A percentile compares a stretch with the other conserved stretches of the same genome.
These are phyloP conservation scores for Cerastis leucographa DNA, from an alignment of 2,888 invertebrate genomes.

Conservation along the genomic window DNA sequence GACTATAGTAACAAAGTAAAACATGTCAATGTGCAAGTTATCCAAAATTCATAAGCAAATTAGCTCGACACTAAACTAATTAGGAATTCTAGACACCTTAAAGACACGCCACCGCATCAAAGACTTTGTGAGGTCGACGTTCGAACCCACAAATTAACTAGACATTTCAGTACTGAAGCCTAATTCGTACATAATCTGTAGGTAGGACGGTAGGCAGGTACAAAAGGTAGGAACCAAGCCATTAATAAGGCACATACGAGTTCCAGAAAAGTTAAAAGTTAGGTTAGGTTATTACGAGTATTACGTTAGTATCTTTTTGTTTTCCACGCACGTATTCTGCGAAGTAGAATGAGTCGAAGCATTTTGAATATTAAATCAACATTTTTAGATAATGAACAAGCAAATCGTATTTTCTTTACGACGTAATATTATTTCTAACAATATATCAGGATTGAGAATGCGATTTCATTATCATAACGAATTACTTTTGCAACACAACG, in stretches of 20 bases:
- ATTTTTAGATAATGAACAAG: background rate
- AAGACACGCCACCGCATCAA: constrained; percentile 70
- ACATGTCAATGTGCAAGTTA: constrained; percentile 15
- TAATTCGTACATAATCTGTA: constrained; percentile 14
- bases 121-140: constrained; percentile 58
- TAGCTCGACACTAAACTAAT: constrained; percentile 63
- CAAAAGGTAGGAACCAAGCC: background rate
- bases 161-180: constrained; percentile 47
- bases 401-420: background rate
- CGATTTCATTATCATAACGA: background rate
- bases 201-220: background rate
- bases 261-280: background rate
- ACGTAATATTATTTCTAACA: background rate
- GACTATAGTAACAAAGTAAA: background rate
- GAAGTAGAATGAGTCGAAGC: background rate
- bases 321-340: background rate
- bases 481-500: background rate
- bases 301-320: background rate
- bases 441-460: background rate
- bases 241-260: background rate
- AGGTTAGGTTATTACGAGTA: no score
- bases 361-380: background rate
- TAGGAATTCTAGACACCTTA: constrained; percentile 73
- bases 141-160: constrained; percentile 68
- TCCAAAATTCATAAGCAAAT: constrained; percentile 37